phyloP scores from a whole-genome alignment of 92 coral and sea anemone genomes.

The Montipora capitata region DNA sequence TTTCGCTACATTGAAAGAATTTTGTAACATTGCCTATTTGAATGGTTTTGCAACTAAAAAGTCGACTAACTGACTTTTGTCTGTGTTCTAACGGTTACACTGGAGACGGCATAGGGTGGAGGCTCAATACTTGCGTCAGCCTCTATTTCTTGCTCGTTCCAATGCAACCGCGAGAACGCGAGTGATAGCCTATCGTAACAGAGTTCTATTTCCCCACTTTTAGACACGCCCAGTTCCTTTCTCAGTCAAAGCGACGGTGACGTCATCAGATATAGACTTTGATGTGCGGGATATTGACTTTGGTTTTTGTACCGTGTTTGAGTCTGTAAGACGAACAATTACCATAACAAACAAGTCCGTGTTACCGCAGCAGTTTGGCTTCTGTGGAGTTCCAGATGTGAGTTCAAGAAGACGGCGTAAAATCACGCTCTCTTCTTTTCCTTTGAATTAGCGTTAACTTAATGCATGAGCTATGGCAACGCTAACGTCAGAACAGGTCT shows the following conservation, averaged over 20 bases:
- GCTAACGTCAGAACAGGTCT: not conserved
- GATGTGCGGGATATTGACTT: conserved; percentile 87
- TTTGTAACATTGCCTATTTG: not conserved
- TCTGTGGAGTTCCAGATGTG: conserved; percentile 99
- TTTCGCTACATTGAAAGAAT: too few relatives aligned
- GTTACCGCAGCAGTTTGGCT: conserved; percentile 94
- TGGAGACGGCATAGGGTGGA: too few relatives aligned
- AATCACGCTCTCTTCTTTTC: not conserved
- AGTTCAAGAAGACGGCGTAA: conserved; percentile 1
- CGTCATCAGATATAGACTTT: conserved; percentile 97
- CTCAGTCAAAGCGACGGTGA: conserved; percentile 90
- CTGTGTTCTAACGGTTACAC: too few relatives aligned
- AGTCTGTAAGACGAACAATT: conserved; percentile 95
- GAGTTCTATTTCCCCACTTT: not conserved
- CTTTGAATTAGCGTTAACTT: not conserved
- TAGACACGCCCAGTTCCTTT: conserved; percentile 98
- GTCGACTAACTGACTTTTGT: too few relatives aligned
- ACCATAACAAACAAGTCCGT: conserved; percentile 93
- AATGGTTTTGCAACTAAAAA: too few relatives aligned
- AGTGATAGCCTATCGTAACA: not conserved
- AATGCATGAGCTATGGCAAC: not conserved
- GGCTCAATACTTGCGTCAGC: too few relatives aligned
- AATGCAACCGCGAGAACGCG: too few relatives aligned
- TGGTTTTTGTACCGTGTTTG: conserved; percentile 91
- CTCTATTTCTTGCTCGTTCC: too few relatives aligned